These are phyloP conservation scores for Pseudococcus jackbeardsleyi DNA, from an alignment of 2,888 invertebrate species.

Conservation along the genomic window DNA sequence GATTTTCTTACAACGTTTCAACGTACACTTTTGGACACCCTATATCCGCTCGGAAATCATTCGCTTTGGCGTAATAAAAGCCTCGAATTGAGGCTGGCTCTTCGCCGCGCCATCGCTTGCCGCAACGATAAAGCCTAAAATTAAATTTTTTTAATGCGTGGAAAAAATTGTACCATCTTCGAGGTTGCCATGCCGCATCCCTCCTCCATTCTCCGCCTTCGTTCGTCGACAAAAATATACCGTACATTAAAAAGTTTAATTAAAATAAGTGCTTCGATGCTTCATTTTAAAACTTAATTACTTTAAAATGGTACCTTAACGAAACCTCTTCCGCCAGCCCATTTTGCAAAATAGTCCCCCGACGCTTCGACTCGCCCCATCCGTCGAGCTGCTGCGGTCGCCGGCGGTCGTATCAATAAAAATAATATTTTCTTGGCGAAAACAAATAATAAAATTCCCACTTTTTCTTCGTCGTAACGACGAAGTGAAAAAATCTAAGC, in stretches of 20 bases:
- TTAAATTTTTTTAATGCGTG: constrained; percentile 19
- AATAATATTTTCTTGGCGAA: constrained; percentile 22
- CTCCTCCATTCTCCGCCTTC: neutral
- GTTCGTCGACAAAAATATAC: neutral
- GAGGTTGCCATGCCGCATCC: neutral
- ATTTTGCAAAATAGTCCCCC: neutral
- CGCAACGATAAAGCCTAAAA: neutral
- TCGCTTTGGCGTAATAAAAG: neutral
- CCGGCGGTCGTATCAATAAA: neutral
- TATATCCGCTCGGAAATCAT: neutral
- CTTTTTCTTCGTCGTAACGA: neutral
- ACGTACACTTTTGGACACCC: neutral
- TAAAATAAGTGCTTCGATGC: constrained; percentile 48
- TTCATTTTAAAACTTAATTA: constrained; percentile 33
- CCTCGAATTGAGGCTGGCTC: neutral
- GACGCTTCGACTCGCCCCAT: neutral
- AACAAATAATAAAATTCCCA: neutral
- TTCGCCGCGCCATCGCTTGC: neutral
- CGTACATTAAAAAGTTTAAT: constrained; percentile 37
- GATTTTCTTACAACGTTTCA: neutral
- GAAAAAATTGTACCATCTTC: constrained; percentile 2
- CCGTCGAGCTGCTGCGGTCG: neutral
- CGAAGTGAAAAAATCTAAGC: neutral
- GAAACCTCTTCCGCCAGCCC: neutral
- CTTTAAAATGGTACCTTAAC: constrained; percentile 17